phyloP scores from a whole-genome alignment of 2,797 vertebrate species.

The Syngnathus rostellatus region DNA sequence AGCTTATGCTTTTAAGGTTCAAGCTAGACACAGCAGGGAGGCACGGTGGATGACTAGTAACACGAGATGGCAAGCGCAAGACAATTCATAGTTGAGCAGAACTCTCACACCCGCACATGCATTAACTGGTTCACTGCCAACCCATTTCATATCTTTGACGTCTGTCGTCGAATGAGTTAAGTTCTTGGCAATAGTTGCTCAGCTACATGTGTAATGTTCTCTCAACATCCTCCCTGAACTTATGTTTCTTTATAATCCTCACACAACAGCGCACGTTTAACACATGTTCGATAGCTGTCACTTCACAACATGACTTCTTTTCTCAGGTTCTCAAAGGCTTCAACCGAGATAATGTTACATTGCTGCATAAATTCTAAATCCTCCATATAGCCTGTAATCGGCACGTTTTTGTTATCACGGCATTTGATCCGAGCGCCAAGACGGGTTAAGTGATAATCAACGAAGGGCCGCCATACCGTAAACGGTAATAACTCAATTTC shows the following conservation, averaged over 20 bases:
- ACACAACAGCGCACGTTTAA: no score
- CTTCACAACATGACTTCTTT: no score
- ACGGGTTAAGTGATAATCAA: neutral
- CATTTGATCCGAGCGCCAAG: neutral
- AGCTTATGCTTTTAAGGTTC: constrained; percentile 43
- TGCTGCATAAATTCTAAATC: no score
- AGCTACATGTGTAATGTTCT: neutral
- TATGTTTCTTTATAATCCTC: neutral
- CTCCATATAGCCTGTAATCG: neutral
- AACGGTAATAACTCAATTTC: no score
- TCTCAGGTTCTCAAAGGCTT: no score
- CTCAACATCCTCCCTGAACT: neutral
- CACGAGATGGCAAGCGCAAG: neutral
- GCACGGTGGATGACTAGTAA: constrained; percentile 22
- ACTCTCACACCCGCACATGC: neutral
- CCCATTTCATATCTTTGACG: no score
- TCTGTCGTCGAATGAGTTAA: no score
- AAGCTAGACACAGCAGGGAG: constrained; percentile 46
- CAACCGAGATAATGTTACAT: no score
- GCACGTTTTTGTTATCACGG: neutral
- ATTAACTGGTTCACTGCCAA: no score
- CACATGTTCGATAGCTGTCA: no score
- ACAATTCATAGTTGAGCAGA: neutral
- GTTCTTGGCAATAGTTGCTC: neutral
- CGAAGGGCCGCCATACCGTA: neutral